A percentile compares a stretch with the other conserved stretches of the same genome.
Conservation (phyloP, 2,888 invertebrate genomes). For the Euclidia mi region DNA sequence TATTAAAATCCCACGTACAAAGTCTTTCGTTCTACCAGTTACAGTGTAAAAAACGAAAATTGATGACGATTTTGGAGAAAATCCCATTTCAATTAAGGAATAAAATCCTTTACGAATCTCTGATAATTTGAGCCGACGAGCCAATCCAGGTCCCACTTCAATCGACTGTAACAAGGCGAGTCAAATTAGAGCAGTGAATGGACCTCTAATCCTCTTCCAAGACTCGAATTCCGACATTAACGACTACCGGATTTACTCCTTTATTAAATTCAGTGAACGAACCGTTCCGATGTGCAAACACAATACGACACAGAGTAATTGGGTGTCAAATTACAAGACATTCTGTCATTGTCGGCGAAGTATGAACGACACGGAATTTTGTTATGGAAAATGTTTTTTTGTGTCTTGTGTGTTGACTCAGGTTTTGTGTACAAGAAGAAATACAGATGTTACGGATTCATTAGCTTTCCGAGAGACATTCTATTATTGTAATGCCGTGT, state of each 20-base stretch:
- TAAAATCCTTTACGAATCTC: slow-evolving; percentile 11
- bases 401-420: slow-evolving; percentile 27
- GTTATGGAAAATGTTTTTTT: slow-evolving; percentile 44
- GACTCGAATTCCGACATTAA: slow-evolving; percentile 64
- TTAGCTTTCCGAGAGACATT: too few relatives aligned
- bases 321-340: slow-evolving; percentile 41
- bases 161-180: slow-evolving; percentile 60
- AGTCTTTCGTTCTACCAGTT: too few relatives aligned
- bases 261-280: slow-evolving; percentile 61
- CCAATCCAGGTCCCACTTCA: slow-evolving; percentile 48
- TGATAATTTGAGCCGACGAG: slow-evolving; percentile 29
- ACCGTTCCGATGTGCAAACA: slow-evolving; percentile 41
- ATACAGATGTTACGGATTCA: slow-evolving; percentile 13
- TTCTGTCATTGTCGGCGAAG: slow-evolving; percentile 32
- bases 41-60: too few relatives aligned
- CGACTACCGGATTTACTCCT: slow-evolving; percentile 62
- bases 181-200: slow-evolving; percentile 67
- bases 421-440: slow-evolving; percentile 21
- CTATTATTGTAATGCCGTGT: too few relatives aligned
- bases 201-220: slow-evolving; percentile 66
- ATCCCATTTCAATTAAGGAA: slow-evolving; percentile 9
- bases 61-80: not conserved
- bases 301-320: slow-evolving; percentile 46
- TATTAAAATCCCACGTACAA: too few relatives aligned
- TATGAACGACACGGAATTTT: slow-evolving; percentile 25